Conservation (phyloP, 1,140 invertebrate species). For the Maniola jurtina region DNA sequence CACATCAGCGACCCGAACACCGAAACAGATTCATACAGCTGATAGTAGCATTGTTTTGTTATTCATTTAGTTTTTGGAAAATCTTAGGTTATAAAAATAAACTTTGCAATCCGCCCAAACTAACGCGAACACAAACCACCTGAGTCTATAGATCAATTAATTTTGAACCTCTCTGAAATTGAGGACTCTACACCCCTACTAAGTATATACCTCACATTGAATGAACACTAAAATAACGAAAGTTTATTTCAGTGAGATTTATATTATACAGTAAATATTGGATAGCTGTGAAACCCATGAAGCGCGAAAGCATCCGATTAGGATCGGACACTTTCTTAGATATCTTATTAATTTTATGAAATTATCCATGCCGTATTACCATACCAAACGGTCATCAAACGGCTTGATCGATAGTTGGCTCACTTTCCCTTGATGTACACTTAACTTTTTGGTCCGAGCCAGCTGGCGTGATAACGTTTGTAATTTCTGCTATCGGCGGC, state of each 20-base stretch:
- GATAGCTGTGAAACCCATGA: slow-evolving; percentile 19
- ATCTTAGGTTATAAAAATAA: no score
- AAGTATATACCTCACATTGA: no score
- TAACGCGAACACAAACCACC: no score
- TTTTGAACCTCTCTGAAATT: no score
- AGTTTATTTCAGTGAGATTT: no score
- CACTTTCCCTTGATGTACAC: slow-evolving; percentile 57
- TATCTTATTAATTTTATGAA: slow-evolving; percentile 28
- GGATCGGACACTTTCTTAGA: slow-evolving; percentile 29
- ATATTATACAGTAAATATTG: slow-evolving; percentile 1
- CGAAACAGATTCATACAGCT: no score
- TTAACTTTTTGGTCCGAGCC: slow-evolving; percentile 44
- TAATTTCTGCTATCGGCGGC: slow-evolving; percentile 50
- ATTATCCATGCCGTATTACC: slow-evolving; percentile 28
- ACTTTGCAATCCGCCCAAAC: no score
- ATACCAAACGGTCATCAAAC: slow-evolving; percentile 35
- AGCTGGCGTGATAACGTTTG: slow-evolving; percentile 45
- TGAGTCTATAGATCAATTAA: no score
- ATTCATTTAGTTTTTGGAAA: no score
- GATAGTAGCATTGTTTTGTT: no score
- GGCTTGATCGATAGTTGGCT: slow-evolving; percentile 32
- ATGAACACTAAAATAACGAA: not conserved
- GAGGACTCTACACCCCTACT: no score
- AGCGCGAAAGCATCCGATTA: slow-evolving; percentile 34
- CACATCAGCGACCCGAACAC: no score